Evolutionary conservation across 2,888 invertebrate genomes (phyloP), one percentile per base, ranked within the genome.

Genomic region (Helicoverpa assulta): DNA sequence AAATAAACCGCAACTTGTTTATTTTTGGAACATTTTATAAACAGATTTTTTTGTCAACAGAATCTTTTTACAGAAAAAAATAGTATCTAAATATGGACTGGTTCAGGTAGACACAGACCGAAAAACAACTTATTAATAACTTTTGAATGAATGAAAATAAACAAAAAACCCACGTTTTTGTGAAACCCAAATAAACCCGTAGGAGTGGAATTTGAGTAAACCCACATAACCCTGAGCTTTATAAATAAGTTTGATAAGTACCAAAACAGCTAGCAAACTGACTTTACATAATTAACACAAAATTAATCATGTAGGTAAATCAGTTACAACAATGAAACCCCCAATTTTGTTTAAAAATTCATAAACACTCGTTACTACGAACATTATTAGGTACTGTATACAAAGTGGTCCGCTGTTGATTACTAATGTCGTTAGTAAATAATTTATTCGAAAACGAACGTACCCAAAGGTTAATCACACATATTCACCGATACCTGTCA

Each of bases 381-480:
- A 10, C n/a, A 37, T 61, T 61, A 52, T 33, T 40, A 21, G 16
- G 10, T 14, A 52, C 33, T 16, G 14, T 21, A 68, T 8, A 33
- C 26, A 63, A 51, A 63, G 51, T 21, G 43, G 43, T 16, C 19
- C n/a, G 37, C 37, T 33, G 21, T 18, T 21, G 51, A 59, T 26
- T 43, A 53, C 57, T 43, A 50, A 61, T 37, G 16, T 18, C 43
- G 51, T 60, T 60, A 57, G 59, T 60, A 70, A 52, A 52, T 26
- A 26, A 26, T 26, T 63, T 52, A 12, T 21, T 54, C 40, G 8
- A 18, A 5, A 51, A 19, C n/a, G 21, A 40, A 55, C 10, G 21
- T 71, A 43, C 43, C 16, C 5, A 43, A 29, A 66, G 29, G 61
- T 65, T 33, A 66, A 72, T 60, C 58, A 65, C 26, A 56, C 12